phyloP scores from a whole-genome alignment of 2,113 vertebrate genomes.

The Gobio gobio region DNA sequence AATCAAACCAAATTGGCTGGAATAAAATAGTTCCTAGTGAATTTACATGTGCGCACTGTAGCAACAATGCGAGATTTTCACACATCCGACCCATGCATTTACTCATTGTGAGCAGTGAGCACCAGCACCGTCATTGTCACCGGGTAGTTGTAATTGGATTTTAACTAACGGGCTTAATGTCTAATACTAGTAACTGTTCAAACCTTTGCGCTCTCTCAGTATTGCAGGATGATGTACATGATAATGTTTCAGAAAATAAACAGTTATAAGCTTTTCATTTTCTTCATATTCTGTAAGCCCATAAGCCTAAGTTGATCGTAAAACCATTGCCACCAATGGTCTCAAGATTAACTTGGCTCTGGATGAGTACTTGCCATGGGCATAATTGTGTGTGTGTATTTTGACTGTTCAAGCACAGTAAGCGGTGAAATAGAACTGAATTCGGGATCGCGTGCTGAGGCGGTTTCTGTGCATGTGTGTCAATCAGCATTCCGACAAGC shows the following conservation, averaged over 20 bases:
- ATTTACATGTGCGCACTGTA: neutral
- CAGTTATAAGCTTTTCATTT: no score
- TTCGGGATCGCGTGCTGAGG: no score
- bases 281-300: no score
- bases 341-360: no score
- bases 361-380: no score
- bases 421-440: no score
- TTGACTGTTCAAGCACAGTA: no score
- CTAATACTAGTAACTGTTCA: neutral
- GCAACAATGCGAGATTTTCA: neutral
- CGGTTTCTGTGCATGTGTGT: no score
- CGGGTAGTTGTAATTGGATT: neutral
- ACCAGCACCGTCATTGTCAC: neutral
- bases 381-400: neutral
- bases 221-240: neutral
- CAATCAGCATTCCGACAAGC: no score
- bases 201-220: neutral
- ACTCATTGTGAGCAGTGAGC: neutral
- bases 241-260: neutral
- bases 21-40: neutral
- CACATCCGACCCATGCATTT: neutral
- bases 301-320: no score
- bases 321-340: no score
- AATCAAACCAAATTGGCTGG: neutral
- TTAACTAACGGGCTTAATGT: neutral